These are phyloP conservation scores for Nomada fabriciana DNA, from an alignment of 2,888 invertebrate species.

Conservation along the genomic window DNA sequence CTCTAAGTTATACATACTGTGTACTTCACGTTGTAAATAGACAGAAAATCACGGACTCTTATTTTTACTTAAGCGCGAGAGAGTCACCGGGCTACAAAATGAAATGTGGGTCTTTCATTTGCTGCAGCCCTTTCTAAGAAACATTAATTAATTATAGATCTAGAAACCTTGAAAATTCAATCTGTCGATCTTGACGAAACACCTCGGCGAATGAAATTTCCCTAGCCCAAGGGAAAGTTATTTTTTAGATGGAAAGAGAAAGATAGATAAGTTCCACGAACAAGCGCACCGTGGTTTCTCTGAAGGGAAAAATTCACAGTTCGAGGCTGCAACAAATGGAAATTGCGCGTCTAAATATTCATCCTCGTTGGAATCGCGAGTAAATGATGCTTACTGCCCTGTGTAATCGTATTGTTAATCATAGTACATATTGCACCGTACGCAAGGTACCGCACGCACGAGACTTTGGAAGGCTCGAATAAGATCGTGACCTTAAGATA, in stretches of 20 bases:
- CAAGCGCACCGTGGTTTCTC: conserved; percentile 7
- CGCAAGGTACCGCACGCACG: conserved; percentile 32
- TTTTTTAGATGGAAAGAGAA: conserved; percentile 44
- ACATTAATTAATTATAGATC: conserved; percentile 7
- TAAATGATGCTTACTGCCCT: conserved; percentile 35
- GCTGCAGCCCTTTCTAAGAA: conserved; percentile 49
- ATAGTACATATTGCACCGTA: conserved; percentile 40
- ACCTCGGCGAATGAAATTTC: conserved; percentile 24
- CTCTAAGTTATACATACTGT: conserved; percentile 65
- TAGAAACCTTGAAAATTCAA: conserved; percentile 1
- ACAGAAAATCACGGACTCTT: conserved; percentile 71
- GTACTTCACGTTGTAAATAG: conserved; percentile 77
- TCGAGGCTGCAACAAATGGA: conserved; percentile 49
- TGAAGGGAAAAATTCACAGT: conserved; percentile 10
- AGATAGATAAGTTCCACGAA: not conserved
- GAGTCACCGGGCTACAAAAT: conserved; percentile 28
- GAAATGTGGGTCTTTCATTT: conserved; percentile 49
- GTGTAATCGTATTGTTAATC: conserved; percentile 47
- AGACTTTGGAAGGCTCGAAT: conserved; percentile 20
- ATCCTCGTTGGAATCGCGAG: conserved; percentile 13
- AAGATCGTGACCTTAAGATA: conserved; percentile 43
- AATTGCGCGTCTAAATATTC: conserved; percentile 23
- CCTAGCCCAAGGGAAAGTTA: conserved; percentile 40
- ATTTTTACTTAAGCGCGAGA: conserved; percentile 63
- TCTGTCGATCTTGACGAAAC: not conserved